Evolutionary conservation across 2,113 vertebrate species (phyloP), one percentile per base, ranked within the genome.

Genomic region (Pleuronectes platessa): DNA sequence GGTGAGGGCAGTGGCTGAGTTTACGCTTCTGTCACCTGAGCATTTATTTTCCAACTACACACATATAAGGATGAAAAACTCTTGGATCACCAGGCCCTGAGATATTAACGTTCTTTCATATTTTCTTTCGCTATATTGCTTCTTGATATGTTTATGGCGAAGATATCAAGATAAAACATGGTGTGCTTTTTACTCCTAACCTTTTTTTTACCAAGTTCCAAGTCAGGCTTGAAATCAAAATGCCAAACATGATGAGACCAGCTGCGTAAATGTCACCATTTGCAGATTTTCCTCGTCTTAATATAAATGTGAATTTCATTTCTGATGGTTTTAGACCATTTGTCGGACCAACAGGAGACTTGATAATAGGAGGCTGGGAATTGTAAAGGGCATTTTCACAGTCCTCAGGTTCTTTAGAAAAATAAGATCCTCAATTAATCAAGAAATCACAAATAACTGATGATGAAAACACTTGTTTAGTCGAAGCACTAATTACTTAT

Each of bases 21-120:
- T 76, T 31, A 61, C 42, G 31, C 6, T 65, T 45, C 5, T 58
- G 65, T 72, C 21, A 63, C 23, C 58, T 61, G 37, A 76, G 18
- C 37, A 42, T 13, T 42, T 11, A 42, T 11, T 42, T 13, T 42
- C 70, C 68, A 70, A 5, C 45, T 47, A 47, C 20, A 55, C 47
- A 2, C n/a, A 61, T 42, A 61, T 70, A 79, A 76, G 18, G 8
- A 0, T 58, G 26, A 58, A 15, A 54, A 56, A 59, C 12, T 26
- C n/a, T 31, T 63, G 18, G 20, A 26, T 42, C 40, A 13, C n/a
- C 21, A 23, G 37, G 17, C 35, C 35, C 9, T 37, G 2, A 8
- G 35, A 37, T 10, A 37, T 37, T 2, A 37, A 37, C 2, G 1
- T 37, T 37, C 8, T 37, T 37, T 37, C 35, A 37, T 31, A 31